Conservation (phyloP, 35 echinoderm and acorn worm genomes). For the Patiria miniata region DNA sequence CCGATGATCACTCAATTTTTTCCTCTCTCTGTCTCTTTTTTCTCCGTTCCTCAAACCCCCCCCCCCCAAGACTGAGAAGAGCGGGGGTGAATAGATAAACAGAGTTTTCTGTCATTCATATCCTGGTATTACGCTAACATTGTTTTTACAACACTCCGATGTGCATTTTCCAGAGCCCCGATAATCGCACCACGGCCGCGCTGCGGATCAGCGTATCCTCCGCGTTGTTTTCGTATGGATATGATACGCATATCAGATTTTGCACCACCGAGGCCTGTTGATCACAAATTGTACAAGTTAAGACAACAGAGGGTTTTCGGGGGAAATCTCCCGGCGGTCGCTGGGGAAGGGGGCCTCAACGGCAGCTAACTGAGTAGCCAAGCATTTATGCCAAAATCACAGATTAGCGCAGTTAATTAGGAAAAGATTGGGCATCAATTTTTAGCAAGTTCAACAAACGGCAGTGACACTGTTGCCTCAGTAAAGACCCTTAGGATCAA, state of each 20-base stretch:
- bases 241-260: constrained; percentile 22
- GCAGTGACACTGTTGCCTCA: neutral
- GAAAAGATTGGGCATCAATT: neutral
- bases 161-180: neutral
- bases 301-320: neutral
- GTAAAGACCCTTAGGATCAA: too few relatives aligned
- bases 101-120: constrained; percentile 8
- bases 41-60: neutral
- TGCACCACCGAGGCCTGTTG: neutral
- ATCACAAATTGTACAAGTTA: constrained; percentile 1
- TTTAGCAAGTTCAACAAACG: constrained; percentile 23
- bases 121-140: constrained; percentile 1
- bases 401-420: neutral
- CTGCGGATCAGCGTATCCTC: neutral
- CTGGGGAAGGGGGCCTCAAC: neutral
- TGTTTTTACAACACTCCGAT: constrained; percentile 15
- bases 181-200: neutral
- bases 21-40: neutral
- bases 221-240: neutral
- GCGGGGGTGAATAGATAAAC: neutral
- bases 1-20: constrained; percentile 16
- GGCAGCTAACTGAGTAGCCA: neutral
- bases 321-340: neutral
- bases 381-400: neutral
- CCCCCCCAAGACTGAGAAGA: neutral